Base-by-base conservation (phyloP, 2,113 vertebrate genomes). In the Stictonetta naevosa region DNA sequence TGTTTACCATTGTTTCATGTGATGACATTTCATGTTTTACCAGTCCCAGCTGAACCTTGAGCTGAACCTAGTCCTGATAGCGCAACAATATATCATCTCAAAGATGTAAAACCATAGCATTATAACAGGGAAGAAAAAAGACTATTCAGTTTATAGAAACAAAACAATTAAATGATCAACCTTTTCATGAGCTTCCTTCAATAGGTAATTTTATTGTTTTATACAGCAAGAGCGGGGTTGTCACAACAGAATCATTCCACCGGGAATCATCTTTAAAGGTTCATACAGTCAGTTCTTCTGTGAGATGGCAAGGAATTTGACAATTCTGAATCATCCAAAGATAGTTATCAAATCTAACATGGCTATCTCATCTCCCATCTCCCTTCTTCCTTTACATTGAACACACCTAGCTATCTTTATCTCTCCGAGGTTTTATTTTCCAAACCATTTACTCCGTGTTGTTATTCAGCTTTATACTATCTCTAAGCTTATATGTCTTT, bases 341-440 rank as follows among this genome's bases (percentile, higher is more conserved):
- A 62, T 63, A 86, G 22, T 75, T 75, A 86, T 72, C 34, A 81
- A 56, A 81, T 75, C 60, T 82, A 78, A 82, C 18, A 28, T 19
- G 25, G 40, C 44, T 40, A 9, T 73, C 18, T 55, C 31, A n/a
- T 67, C 29, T 75, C 48, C 40, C 31, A n/a, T 67, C 33, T 75
- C 44, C 40, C 44, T 78, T 82, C 72, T 71, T 26, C 58, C 71
- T 87, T 66, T 29, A 58, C 28, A 31, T 76, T 66, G 86, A 79
- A 86, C 48, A 38, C 46, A 46, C 42, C 52, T 44, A 79, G 42
- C 48, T 72, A 26, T 83, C 86, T 55, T 86, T 55, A 73, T 21
- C 21, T 89, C 44, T 83, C 40, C 60, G 48, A 94, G 60, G 44
- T 64, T 88, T 84, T 86, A 18, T 28, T 88, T 96, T 84, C 83